Evolutionary conservation across 64 coral and sea anemone genomes (phyloP).

Genomic region (Orbicella faveolata): DNA sequence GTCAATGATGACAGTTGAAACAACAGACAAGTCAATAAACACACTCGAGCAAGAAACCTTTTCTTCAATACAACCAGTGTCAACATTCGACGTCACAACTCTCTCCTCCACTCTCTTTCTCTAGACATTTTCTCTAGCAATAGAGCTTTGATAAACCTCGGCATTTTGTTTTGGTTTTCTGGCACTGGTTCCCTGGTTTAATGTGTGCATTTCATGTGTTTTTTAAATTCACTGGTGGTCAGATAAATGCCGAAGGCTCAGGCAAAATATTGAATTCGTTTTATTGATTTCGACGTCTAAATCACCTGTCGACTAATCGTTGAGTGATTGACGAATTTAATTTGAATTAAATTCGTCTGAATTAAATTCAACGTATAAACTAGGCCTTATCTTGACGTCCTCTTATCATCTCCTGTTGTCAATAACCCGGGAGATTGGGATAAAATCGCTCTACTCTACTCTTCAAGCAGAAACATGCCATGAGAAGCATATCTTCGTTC

Average conservation of each 20-base stretch:
- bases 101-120: slow-evolving; percentile 28
- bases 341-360: slow-evolving; percentile 65
- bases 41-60: slow-evolving; percentile 34
- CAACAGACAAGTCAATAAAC: slow-evolving; percentile 48
- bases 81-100: slow-evolving; percentile 44
- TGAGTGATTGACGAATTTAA: slow-evolving; percentile 61
- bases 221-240: not conserved
- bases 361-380: slow-evolving; percentile 62
- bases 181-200: not conserved
- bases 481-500: no score
- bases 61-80: slow-evolving; percentile 31
- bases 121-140: slow-evolving; percentile 48
- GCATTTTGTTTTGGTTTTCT: not conserved
- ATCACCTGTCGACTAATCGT: slow-evolving; percentile 37
- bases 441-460: no score
- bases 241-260: slow-evolving; percentile 37
- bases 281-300: slow-evolving; percentile 49
- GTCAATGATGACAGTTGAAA: slow-evolving; percentile 27
- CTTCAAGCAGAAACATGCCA: no score
- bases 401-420: no score
- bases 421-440: no score
- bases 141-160: not conserved
- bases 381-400: slow-evolving; percentile 5
- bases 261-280: slow-evolving; percentile 10
- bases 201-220: not conserved